Evolutionary conservation across 2,888 invertebrate genomes (phyloP).

Genomic region (Thymelicus acteon): DNA sequence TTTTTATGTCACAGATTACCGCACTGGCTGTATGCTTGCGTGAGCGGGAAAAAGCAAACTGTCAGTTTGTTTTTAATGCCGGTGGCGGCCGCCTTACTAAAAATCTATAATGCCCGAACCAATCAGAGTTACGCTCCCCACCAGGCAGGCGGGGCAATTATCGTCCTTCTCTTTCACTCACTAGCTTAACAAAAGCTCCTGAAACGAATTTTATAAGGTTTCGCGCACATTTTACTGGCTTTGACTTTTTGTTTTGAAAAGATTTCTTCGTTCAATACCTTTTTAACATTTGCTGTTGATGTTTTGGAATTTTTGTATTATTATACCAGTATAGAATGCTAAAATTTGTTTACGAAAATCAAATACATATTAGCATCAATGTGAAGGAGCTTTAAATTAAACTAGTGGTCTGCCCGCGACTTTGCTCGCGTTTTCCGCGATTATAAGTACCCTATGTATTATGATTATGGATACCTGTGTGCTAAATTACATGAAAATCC

Average conservation of each 20-base stretch:
- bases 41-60: conserved; percentile 65
- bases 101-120: conserved; percentile 79
- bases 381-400: too few relatives aligned
- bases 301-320: too few relatives aligned
- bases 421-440: too few relatives aligned
- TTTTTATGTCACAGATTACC: conserved; percentile 24
- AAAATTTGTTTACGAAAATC: background rate
- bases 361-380: too few relatives aligned
- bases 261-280: too few relatives aligned
- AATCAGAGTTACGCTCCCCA: conserved; percentile 74
- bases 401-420: too few relatives aligned
- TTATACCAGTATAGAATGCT: background rate
- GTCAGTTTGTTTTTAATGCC: conserved; percentile 65
- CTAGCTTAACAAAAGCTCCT: conserved; percentile 60
- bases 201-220: conserved; percentile 56
- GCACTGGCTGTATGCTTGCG: conserved; percentile 46
- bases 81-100: conserved; percentile 62
- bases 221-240: conserved; percentile 39
- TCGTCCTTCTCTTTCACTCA: conserved; percentile 73
- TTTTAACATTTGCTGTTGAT: too few relatives aligned
- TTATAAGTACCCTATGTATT: too few relatives aligned
- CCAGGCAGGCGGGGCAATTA: conserved; percentile 71
- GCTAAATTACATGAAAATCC: too few relatives aligned
- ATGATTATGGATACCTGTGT: too few relatives aligned
- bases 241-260: background rate